Base-by-base conservation (phyloP, 2,797 vertebrate genomes). In the Delichon dasypus region DNA sequence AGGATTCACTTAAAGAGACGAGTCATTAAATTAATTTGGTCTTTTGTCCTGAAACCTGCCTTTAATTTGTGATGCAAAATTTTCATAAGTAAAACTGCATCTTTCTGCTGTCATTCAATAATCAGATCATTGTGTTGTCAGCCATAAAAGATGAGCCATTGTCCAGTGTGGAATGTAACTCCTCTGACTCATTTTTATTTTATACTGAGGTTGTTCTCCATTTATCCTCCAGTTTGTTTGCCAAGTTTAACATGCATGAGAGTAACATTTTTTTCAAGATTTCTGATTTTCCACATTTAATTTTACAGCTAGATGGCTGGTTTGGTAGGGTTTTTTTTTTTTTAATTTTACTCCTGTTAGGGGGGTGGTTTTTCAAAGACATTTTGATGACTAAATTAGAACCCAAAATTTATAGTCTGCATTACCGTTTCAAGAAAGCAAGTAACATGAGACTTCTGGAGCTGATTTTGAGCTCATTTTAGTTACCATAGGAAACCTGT, bases 81-180 rank as follows among this genome's bases (percentile, higher is more conserved):
- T 87, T 77, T 94, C 53, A 95, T 76, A 91, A 95, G 96, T 88
- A 87, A 96, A 97, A 95, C 89, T 95, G 96, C 97, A 97, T 98
- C 97, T 97, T 97, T 97, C 97, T 97, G 95, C 96, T 91, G 11
- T 73, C 91, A 96, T 93, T 96, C 94, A 95, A 81, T 95, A 84
- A 90, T 96, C 94, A 78, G 66, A 79, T 95, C 95, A 94, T 95
- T 96, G 92, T 93, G 88, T 95, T 97, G 75, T 88, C 95, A 96
- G 88, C 88, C 97, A 95, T 94, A 51, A 95, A 94, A 93, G 95
- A 96, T 83, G 60, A 85, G 82, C 91, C 96, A 93, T 96, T 96
- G 96, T 97, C 94, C 85, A 62, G 84, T 92, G 90, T 96, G 90
- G 93, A 96, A 94, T 94, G 90, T 94, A 77, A 79, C 89, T 94